These are phyloP conservation scores for Nemopilema nomurai DNA, from an alignment of 30 jellyfish, hydroid and myxozoan species.

Conservation along the genomic window DNA sequence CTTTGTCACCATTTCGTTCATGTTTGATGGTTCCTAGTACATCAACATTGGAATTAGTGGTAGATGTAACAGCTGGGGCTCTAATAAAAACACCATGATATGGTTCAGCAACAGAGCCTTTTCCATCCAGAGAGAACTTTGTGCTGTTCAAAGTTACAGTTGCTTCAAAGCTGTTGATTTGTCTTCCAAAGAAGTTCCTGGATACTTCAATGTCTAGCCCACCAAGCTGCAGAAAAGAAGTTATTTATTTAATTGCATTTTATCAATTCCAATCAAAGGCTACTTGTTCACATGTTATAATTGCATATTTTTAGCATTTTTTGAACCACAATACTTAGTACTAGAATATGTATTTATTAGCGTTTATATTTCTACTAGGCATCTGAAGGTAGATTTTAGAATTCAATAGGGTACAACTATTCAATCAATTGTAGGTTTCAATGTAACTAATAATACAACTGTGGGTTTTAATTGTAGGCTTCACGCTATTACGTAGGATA, in stretches of 20 bases:
- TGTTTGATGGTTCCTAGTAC: conserved; percentile 71
- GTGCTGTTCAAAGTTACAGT: conserved; percentile 34
- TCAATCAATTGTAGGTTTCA: no score
- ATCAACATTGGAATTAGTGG: conserved; percentile 61
- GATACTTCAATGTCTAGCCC: conserved; percentile 92
- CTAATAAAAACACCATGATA: conserved; percentile 90
- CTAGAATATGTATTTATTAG: no score
- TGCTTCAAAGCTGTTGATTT: conserved; percentile 88
- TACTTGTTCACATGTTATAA: no score
- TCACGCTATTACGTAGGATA: no score
- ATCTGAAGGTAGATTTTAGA: no score
- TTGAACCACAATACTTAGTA: no score
- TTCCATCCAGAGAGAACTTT: not conserved
- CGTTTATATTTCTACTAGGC: no score
- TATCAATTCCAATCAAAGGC: no score
- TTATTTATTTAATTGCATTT: not conserved
- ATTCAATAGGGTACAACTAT: no score
- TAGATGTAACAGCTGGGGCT: conserved; percentile 90
- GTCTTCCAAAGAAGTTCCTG: conserved; percentile 97
- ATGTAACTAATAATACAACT: no score
- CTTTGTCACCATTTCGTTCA: conserved; percentile 3
- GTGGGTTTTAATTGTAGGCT: no score
- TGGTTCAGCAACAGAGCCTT: not conserved
- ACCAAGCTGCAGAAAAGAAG: conserved; percentile 73
- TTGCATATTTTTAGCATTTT: no score